These are phyloP conservation scores for Lepidonotus clava DNA, from an alignment of 2,888 invertebrate genomes.

Conservation along the genomic window DNA sequence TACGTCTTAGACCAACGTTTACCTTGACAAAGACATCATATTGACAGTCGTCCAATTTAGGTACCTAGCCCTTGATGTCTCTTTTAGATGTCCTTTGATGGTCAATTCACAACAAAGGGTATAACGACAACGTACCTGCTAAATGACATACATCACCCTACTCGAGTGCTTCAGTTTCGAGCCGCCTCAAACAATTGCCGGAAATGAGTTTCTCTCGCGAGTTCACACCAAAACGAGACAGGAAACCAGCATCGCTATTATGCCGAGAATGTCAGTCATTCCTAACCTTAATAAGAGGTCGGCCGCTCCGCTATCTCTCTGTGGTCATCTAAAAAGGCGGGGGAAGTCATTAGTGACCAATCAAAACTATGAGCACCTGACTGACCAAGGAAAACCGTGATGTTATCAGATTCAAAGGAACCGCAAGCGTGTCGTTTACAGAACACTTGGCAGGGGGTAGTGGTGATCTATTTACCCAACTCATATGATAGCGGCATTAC, in stretches of 20 bases:
- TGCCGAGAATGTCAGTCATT: not conserved
- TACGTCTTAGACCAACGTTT: too few relatives aligned
- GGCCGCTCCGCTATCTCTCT: not conserved
- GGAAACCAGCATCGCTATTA: not conserved
- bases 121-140: too few relatives aligned
- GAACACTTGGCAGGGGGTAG: not conserved
- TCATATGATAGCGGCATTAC: too few relatives aligned
- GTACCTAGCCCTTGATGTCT: not conserved
- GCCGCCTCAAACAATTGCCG: slow-evolving; percentile 2
- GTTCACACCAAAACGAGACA: slow-evolving; percentile 29
- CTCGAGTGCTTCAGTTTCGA: too few relatives aligned
- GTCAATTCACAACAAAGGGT: too few relatives aligned
- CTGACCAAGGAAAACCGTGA: not conserved
- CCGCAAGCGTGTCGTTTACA: not conserved
- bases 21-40: not conserved
- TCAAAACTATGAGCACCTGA: not conserved
- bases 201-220: slow-evolving; percentile 22
- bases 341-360: slow-evolving; percentile 14
- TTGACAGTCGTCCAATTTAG: not conserved
- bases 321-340: slow-evolving; percentile 33
- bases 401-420: not conserved
- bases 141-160: too few relatives aligned
- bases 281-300: slow-evolving; percentile 2
- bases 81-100: not conserved
- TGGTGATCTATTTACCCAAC: too few relatives aligned